A percentile compares a stretch with the other conserved stretches of the same genome.
Conservation (phyloP, 2,888 invertebrate species). For the Aphrophora alni region DNA sequence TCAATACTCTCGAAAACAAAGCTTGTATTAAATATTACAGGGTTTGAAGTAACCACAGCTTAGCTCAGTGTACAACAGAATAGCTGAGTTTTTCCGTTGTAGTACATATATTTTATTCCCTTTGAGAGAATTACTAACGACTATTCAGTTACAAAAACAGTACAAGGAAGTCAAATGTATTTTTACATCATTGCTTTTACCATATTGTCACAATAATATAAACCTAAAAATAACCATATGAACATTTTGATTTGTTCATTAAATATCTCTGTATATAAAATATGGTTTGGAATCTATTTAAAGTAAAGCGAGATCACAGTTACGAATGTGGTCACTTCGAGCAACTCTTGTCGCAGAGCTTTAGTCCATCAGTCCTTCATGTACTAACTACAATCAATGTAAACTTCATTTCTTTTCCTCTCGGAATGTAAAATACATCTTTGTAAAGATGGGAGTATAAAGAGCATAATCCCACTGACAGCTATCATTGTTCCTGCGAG, state of each 20-base stretch:
- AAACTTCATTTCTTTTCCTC: neutral
- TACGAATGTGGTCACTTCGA: slow-evolving; percentile 1
- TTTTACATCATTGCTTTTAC: neutral
- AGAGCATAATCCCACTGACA: slow-evolving; percentile 86
- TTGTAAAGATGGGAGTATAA: slow-evolving; percentile 78
- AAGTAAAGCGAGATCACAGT: neutral
- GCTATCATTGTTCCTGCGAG: slow-evolving; percentile 87
- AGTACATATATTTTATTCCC: neutral
- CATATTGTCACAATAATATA: neutral
- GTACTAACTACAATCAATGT: neutral
- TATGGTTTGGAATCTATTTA: neutral
- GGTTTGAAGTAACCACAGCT: too few relatives aligned
- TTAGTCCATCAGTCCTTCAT: neutral
- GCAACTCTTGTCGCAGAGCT: neutral
- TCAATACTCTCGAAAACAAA: too few relatives aligned
- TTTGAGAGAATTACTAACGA: neutral
- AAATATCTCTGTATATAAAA: neutral
- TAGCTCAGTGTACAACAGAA: too few relatives aligned
- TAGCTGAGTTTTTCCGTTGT: too few relatives aligned
- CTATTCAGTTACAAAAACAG: neutral
- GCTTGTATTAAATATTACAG: too few relatives aligned
- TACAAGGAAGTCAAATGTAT: neutral
- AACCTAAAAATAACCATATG: neutral
- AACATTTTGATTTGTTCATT: neutral
- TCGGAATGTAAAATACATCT: slow-evolving; percentile 45